Evolutionary conservation across 2,888 invertebrate genomes (phyloP), one percentile per base, ranked within the genome.

Genomic region (Tachina fera): DNA sequence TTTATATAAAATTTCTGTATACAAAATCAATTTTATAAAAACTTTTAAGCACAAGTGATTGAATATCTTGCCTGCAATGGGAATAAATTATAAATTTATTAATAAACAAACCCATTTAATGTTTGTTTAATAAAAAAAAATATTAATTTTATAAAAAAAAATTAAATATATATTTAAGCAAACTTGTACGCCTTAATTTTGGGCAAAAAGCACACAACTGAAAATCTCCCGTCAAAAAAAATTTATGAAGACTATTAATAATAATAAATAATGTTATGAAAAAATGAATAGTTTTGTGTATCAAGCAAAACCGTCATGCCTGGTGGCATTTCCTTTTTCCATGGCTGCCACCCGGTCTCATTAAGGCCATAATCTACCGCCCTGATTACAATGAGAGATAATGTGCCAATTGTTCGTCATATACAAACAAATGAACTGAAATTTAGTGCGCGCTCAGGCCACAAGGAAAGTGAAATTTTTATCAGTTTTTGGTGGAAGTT

Each of bases 371-470:
- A 58, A 72, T 72, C 81, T 74, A 82, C 77, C 78, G 82, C 80
- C 68, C 60, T 68, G 86, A 86, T 86, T 80, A 81, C 80, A 83
- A 56, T 41, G 68, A 65, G 68, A 74, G 86, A 83, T 83, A 86
- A 86, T 83, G 77, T 77, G 86, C 67, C 83, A 86, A 86, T 83
- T 79, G 80, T 83, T 72, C 74, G 75, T 82, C 74, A 74, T 60
- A 83, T 61, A 74, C 71, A 60, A 61, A 70, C 75, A 79, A 79
- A 71, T 79, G 78, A 39, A 81, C 72, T 63, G 14, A 65, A 65
- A 45, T 65, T 47, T 19, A 49, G 65, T 70, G 63, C 31, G 13
- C 22, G 22, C 31, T 19, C 47, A 22, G 9, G 43, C 14, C 19
- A 58, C 6, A 58, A 31, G 74, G 77, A 81, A 82, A 82, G 78